Base-by-base conservation (phyloP, 1,140 invertebrate genomes). In the Diuraphis noxia region DNA sequence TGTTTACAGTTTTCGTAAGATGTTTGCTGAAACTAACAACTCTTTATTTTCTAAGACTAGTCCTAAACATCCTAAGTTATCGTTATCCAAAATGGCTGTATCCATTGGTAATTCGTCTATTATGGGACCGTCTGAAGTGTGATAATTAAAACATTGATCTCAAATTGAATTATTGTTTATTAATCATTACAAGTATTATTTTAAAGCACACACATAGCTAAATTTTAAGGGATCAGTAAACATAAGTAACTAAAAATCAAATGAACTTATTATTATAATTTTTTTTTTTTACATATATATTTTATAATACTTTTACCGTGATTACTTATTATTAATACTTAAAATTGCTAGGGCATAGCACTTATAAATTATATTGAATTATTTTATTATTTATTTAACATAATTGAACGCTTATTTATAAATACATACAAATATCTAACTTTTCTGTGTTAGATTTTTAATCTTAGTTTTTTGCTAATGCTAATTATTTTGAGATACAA, bases 21-120 rank as follows among this genome's bases (percentile, higher is more conserved):
- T 96, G 92, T 96, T 96, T 94, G 96, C 95, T 92, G 96, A 96
- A 93, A 94, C 94, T n/a, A 95, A 93, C 93, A 94, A 95, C 92
- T 94, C 94, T 93, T 94, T 95, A 92, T 94, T 95, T 93, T 94
- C 95, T 85, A 94, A 95, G 92, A 95, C 94, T 93, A 96, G 96
- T 94, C 96, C 96, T 93, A 95, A 96, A 93, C 95, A 96, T 94
- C 96, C 96, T 94, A 94, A 96, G 93, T 96, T 96, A 92, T 96
- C 96, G 93, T 94, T 96, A 92, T 96, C 96, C 92, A 96, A 96
- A 94, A 96, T 96, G 95, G 95, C 96, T 92, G 94, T 96, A 41
- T 96, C 96, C 91, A 94, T 94, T 92, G 91, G 91, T 84, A 38
- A 43, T 88, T 46, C 91, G 72, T 92, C 91, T 87, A 87, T 79